Evolutionary conservation across 2,113 vertebrate species (phyloP), one percentile per base, ranked within the genome.

Genomic region (Eudyptes chrysolophus): DNA sequence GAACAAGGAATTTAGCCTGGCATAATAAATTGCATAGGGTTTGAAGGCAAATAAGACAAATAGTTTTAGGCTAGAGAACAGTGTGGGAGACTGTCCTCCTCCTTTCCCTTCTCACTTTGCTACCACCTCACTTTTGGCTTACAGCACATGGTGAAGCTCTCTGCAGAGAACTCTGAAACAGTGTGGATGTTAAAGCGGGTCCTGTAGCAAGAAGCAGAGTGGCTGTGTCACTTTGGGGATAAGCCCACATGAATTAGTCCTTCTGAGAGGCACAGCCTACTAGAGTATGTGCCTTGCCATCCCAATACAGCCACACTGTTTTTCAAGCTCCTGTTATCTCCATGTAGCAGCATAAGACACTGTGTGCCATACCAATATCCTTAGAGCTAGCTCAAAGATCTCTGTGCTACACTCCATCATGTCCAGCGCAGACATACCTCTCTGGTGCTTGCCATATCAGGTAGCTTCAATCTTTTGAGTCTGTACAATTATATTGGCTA

Each of bases 1-100:
- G 77, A 95, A 91, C 48, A 82, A 72, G 11, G 48, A 88, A 80
- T 90, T 93, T 57, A 74, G 12, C 69, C 81, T 89, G 84, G 71
- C 84, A 60, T 84, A 79, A 84, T 94, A 54, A 88, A 77, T 85
- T 88, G 34, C 40, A 49, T 18, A 70, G 36, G 14, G 42, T 96
- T 96, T 92, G 87, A 94, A 92, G 74, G 75, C 64, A 66, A 84
- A 88, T 44, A 93, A 42, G 46, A 89, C 34, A 71, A 89, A 92
- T 48, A 40, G 16, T 87, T 84, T 52, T 60, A 79, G 49, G 21
- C 30, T 84, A 64, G 29, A 40, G 48, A 90, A 68, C 55, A 76
- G 24, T 51, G 65, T 95, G 86, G 32, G 40, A 94, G 40, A 70
- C 64, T 84, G 49, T 65, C 44, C 58, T 85, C 19, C 36, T 79